Percentiles rank a stretch among this genome's conserved stretches.
Conservation (phyloP, 1,140 invertebrate species). For the Thaumatotibia leucotreta region DNA sequence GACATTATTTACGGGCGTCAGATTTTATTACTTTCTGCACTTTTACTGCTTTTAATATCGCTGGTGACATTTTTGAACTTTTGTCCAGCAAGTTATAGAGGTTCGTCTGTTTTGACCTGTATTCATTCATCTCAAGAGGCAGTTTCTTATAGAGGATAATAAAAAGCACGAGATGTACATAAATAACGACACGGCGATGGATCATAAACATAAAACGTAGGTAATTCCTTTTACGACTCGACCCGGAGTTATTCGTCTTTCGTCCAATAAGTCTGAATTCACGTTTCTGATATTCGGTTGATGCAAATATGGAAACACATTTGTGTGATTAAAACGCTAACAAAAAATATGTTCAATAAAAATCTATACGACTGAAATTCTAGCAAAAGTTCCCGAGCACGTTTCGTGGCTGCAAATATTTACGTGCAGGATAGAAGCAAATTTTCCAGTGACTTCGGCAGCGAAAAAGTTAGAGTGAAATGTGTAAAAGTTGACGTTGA, state of each 20-base stretch:
- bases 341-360: background rate
- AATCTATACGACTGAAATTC: background rate
- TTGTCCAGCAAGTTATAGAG: background rate
- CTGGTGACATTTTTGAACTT: conserved; percentile 35
- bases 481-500: background rate
- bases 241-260: conserved; percentile 11
- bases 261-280: conserved; percentile 15
- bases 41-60: conserved; percentile 44
- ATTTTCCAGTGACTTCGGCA: background rate
- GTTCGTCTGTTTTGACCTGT: conserved; percentile 4
- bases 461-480: background rate
- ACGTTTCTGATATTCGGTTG: conserved; percentile 29
- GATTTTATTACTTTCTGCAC: background rate
- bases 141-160: conserved; percentile 21
- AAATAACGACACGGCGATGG: conserved; percentile 25
- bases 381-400: background rate
- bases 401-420: background rate
- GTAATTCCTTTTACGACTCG: conserved; percentile 22
- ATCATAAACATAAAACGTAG: conserved; percentile 42
- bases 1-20: background rate
- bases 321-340: background rate
- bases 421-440: background rate
- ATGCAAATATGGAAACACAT: conserved; percentile 3
- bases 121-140: background rate
- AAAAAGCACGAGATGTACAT: conserved; percentile 23